phyloP scores from a whole-genome alignment of 2,113 vertebrate genomes.

The Myodes glareolus region DNA sequence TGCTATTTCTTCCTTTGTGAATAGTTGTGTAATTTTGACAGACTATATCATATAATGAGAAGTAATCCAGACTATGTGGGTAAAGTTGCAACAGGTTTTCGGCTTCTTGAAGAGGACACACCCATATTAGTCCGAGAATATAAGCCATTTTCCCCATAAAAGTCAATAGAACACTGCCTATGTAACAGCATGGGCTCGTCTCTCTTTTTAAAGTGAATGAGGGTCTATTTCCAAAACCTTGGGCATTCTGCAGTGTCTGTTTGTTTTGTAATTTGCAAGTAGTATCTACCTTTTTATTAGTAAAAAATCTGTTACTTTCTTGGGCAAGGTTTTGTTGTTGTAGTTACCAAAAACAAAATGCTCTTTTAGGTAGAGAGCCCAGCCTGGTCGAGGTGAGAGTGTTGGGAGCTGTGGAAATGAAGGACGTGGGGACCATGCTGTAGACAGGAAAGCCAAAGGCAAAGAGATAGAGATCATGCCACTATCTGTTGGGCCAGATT shows the following conservation, averaged over 20 bases:
- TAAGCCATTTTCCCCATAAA: slow-evolving; percentile 2
- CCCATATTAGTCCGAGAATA: slow-evolving; percentile 13
- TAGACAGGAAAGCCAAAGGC: not conserved
- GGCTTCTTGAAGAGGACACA: slow-evolving; percentile 7
- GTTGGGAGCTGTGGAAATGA: not conserved
- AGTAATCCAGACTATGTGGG: not conserved
- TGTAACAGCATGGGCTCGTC: not conserved
- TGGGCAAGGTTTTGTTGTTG: slow-evolving; percentile 1
- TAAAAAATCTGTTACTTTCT: slow-evolving; percentile 36
- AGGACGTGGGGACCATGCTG: not conserved
- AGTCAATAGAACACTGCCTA: not conserved
- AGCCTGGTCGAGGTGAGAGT: not conserved
- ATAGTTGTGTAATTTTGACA: slow-evolving; percentile 49
- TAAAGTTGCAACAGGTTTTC: slow-evolving; percentile 12
- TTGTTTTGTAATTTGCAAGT: slow-evolving; percentile 22
- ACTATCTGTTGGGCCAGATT: not conserved
- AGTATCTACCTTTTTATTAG: not conserved
- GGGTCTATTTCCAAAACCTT: slow-evolving; percentile 1
- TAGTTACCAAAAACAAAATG: not conserved
- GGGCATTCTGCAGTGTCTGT: not conserved
- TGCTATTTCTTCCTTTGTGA: not conserved
- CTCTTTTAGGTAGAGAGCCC: not conserved
- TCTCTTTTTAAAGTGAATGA: not conserved
- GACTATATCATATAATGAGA: slow-evolving; percentile 7
- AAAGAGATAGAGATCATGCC: not conserved